Base-by-base conservation (phyloP, 2,113 vertebrate species). In the Chaetodon auriga region DNA sequence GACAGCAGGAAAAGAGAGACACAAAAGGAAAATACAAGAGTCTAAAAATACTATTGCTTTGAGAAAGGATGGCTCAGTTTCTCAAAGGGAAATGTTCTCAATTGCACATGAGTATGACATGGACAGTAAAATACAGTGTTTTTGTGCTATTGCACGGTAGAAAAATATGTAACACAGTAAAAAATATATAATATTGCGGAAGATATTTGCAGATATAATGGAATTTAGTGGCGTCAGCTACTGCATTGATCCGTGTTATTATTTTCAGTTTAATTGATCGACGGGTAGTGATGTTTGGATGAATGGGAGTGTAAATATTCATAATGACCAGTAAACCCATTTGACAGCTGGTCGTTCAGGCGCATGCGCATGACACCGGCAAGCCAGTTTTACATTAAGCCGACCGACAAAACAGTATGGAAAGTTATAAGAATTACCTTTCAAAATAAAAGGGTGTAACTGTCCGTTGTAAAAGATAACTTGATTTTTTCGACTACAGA, bases 291-390 rank as follows among this genome's bases (percentile, higher is more conserved):
- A 12, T 58, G 57, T 86, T 41, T 55, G 54, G 21, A 43, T 78
- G 62, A 90, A 83, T 64, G 72, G 35, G 19, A 25, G 58, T n/a
- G 38, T 30, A 62, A 81, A 53, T 51, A 51, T 68, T 73, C 45
- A 76, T 80, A n/a, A 64, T 71, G 19, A 35, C 13, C 54, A 54
- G 15, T 63, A 78, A 38, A 57, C 41, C n/a, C 8, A 12, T 83
- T 86, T 92, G 89, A 92, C 90, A 90, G 90, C 83, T 70, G 79
- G 46, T 23, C 16, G 11, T n/a, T 8, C 30, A 2, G 1, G 82
- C 94, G 94, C 95, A 95, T 94, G 95, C 94, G 93, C 80, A 0
- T 0, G 10, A 77, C 8, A 60, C 36, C 45, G 48, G 75, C 76
- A 18, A 72, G n/a, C 11, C 54, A 0, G 49, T 14, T 8, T n/a